A percentile compares a stretch with the other conserved stretches of the same genome.
These are phyloP conservation scores for Serranus cabrilla DNA, from an alignment of 2,797 vertebrate genomes.

Conservation along the genomic window DNA sequence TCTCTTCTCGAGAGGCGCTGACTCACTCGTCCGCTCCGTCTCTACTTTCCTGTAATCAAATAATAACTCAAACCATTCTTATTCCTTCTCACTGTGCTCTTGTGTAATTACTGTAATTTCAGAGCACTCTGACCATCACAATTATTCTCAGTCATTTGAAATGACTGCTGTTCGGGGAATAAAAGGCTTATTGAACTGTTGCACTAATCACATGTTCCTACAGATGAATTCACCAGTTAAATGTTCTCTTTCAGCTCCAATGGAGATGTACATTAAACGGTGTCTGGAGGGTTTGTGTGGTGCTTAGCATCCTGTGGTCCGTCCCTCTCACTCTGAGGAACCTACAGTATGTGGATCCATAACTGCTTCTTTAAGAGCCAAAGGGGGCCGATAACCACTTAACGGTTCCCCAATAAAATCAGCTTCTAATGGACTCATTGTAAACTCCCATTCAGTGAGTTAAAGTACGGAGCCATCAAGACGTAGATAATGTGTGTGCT, in stretches of 20 bases:
- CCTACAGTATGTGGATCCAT: neutral
- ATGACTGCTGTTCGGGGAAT: conserved; percentile 12
- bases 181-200: neutral
- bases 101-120: conserved; percentile 22
- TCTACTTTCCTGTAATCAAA: neutral
- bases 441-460: neutral
- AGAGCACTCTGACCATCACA: conserved; percentile 16
- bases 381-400: conserved; percentile 17
- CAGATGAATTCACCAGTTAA: conserved; percentile 35
- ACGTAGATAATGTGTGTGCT: neutral
- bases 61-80: conserved; percentile 2
- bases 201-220: conserved; percentile 12
- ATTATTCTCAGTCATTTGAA: conserved; percentile 28
- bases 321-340: neutral
- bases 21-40: neutral
- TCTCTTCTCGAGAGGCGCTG: neutral
- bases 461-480: conserved; percentile 6
- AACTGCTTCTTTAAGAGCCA: conserved; percentile 5
- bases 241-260: conserved; percentile 6
- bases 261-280: conserved; percentile 8
- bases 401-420: conserved; percentile 13
- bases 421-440: conserved; percentile 20
- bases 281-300: conserved; percentile 7
- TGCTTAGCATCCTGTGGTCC: neutral
- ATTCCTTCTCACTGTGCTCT: neutral